Base-by-base conservation (phyloP, 2,888 invertebrate species). In the Spilarctia lutea region DNA sequence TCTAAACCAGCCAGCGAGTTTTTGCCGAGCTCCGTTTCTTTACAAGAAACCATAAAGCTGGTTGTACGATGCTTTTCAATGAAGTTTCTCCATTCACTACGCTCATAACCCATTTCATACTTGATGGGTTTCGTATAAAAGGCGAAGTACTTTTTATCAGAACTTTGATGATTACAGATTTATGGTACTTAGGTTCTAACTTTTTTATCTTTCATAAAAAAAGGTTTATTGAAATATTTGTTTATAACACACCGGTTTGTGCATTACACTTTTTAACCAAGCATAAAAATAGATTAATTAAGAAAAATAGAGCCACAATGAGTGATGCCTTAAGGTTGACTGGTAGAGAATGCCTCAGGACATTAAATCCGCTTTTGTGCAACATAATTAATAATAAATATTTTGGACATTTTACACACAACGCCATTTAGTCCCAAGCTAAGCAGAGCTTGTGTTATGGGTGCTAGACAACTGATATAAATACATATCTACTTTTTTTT, bases 111-210 rank as follows among this genome's bases (percentile, higher is more conserved):
- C 73, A 71, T 66, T 84, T 79, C 73, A 79, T 81, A 83, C 75
- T 84, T 81, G 81, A 83, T 71, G 30, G 83, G 35, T 42, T 78
- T 35, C 69, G 39, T 72, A 76, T 76, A 84, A 83, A 78, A 81
- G 73, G 24, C 16, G 39, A 60, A 24, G 65, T 71, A 74, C 27
- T 82, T 83, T 84, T 84, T 80, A 82, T 68, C 72, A 76, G 11
- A 60, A 42, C 75, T 80, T 80, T 73, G 69, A 82, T 71, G 63
- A 71, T 33, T 72, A 33, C 73, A 66, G 75, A 75, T 75, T 78
- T 73, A 48, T 72, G 18, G 56, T 56, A 75, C 67, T 68, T 68
- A 68, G 67, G 60, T 71, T 74, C 68, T 39, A 68, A 72, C 63
- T 48, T 35, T 68, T 63, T 30, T 30, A 18, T 30, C 7, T 30